A percentile compares a stretch with the other conserved stretches of the same genome.
These are phyloP conservation scores for Plagodis pulveraria DNA, from an alignment of 2,888 invertebrate species.

Conservation along the genomic window DNA sequence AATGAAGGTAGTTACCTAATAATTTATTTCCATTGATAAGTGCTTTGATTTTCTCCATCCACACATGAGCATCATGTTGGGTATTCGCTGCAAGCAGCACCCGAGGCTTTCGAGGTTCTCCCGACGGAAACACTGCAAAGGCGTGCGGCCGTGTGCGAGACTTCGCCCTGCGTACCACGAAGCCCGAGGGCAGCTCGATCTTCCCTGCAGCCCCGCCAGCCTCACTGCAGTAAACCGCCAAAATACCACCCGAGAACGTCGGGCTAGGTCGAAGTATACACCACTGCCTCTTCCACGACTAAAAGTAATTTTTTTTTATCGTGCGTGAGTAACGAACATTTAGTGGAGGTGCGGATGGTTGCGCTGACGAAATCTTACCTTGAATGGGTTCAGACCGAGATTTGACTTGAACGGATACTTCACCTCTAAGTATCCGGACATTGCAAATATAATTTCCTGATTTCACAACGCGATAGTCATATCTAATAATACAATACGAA, in stretches of 20 bases:
- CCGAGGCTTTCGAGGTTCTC: constrained; percentile 85
- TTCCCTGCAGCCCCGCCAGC: constrained; percentile 76
- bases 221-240: constrained; percentile 84
- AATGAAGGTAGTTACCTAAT: constrained; percentile 47
- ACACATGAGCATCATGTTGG: constrained; percentile 87
- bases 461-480: constrained; percentile 31
- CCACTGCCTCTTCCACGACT: constrained; percentile 89
- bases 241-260: constrained; percentile 79
- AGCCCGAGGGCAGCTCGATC: constrained; percentile 84
- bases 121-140: constrained; percentile 87
- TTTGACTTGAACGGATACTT: constrained; percentile 86
- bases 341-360: background rate
- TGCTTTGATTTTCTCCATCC: constrained; percentile 87
- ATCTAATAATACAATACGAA: constrained; percentile 27
- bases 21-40: constrained; percentile 74
- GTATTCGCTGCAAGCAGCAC: constrained; percentile 87
- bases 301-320: constrained; percentile 34
- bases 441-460: constrained; percentile 29
- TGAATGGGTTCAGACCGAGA: constrained; percentile 87
- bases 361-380: constrained; percentile 71
- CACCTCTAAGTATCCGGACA: constrained; percentile 87
- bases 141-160: constrained; percentile 88
- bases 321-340: background rate
- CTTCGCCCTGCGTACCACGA: constrained; percentile 86
- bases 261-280: constrained; percentile 85